Base-by-base conservation (phyloP, 1,140 invertebrate species). In the Aphelenchoides avenae region DNA sequence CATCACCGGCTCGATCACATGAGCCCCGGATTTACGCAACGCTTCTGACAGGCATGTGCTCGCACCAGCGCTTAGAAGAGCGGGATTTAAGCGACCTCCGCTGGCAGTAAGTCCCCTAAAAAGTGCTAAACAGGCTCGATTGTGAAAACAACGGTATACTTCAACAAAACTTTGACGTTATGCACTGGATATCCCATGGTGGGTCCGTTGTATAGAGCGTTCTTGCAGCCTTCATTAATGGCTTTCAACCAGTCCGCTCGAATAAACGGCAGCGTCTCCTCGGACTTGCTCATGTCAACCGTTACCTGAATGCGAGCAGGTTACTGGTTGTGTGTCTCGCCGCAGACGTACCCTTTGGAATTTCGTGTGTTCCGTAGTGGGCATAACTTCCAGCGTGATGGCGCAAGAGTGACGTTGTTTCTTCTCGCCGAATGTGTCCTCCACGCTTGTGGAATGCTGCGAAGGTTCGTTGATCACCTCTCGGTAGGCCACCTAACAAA, bases 151-250 rank as follows among this genome's bases (percentile, higher is more conserved):
- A 46, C 6, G 4, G 7, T 29, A 46, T 40, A 68, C 62, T 88
- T 87, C 62, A 91, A 86, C 0, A 86, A 81, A 0, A 87, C 83
- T 20, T 86, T 83, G 0, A 90, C 86, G 54, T 86, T 76, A 24
- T 89, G 81, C 7, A 92, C 81, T 2, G 81, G 82, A 68, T 76
- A 83, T 33, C 77, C 76, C 30, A 83, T 57, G 7, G 83, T 26
- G 13, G 82, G 81, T 5, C 83, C 81, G 66, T 77, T 70, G 24
- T 62, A 61, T 7, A 84, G 57, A 5, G 78, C 80, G 41, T 78
- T 74, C 22, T 65, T 69, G 5, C 82, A 65, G 3, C 83, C 83
- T 57, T 76, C 76, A 40, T 81, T 73, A 26, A 84, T 75, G 0
- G 81, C 79, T 54, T 82, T 78, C 44, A 79, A 42, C 59, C 79